Evolutionary conservation across 2,797 vertebrate species (phyloP).

Genomic region (Rhincodon typus): DNA sequence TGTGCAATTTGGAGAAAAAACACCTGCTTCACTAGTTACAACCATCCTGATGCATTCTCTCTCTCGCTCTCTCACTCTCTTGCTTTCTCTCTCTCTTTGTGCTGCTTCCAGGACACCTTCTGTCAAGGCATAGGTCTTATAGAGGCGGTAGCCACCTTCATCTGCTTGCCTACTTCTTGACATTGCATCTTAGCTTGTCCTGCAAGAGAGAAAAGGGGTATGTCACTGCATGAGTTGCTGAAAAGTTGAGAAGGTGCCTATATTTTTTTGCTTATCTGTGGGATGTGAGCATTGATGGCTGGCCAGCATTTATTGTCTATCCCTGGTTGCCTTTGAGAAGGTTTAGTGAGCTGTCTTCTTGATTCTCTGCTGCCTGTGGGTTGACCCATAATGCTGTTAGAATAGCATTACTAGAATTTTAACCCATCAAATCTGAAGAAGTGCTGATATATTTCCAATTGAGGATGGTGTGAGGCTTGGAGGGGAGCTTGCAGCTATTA

Average conservation of each 20-base stretch:
- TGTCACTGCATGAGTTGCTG: background rate
- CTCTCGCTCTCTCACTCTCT: background rate
- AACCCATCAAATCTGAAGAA: no score
- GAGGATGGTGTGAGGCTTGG: no score
- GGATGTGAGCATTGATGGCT: no score
- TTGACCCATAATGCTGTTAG: no score
- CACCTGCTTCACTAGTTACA: background rate
- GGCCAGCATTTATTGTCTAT: no score
- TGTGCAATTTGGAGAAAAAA: background rate
- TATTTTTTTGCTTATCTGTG: no score
- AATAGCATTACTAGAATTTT: no score
- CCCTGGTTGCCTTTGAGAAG: no score
- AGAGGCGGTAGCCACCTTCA: background rate
- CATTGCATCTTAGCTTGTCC: background rate
- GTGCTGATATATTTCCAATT: no score
- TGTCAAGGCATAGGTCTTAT: background rate
- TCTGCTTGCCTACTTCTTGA: background rate
- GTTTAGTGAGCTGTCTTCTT: no score
- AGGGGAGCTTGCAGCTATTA: no score
- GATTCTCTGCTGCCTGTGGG: no score
- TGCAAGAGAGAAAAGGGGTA: background rate
- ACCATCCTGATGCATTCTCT: background rate
- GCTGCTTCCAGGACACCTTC: background rate
- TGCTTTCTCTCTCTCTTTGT: background rate
- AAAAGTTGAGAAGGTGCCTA: background rate